Evolutionary conservation across 2,888 invertebrate species (phyloP).

Genomic region (Zygaena filipendulae): DNA sequence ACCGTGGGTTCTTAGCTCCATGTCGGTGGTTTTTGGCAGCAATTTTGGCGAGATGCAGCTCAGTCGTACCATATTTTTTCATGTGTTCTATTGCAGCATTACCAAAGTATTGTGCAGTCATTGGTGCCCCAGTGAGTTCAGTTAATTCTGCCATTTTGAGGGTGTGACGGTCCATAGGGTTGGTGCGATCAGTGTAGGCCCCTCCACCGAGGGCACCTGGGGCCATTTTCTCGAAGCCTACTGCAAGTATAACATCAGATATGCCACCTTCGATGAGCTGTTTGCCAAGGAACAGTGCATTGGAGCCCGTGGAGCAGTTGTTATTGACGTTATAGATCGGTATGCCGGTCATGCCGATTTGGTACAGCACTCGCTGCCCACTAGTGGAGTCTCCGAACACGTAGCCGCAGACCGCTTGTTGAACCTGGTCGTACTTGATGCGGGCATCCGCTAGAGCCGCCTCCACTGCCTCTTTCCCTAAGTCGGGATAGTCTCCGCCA

Average conservation of each 20-base stretch:
- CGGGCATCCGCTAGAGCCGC: conserved; percentile 89
- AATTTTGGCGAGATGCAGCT: conserved; percentile 96
- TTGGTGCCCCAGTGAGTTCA: conserved; percentile 85
- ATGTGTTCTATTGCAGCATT: conserved; percentile 97
- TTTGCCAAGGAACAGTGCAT: conserved; percentile 89
- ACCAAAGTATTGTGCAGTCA: conserved; percentile 96
- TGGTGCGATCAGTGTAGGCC: conserved; percentile 84
- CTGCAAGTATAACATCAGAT: conserved; percentile 88
- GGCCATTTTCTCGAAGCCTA: conserved; percentile 99
- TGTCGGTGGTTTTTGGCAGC: conserved; percentile 98
- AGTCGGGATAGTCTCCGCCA: conserved; percentile 92
- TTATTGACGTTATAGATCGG: conserved; percentile 99
- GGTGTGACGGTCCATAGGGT: conserved; percentile 91
- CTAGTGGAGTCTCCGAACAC: conserved; percentile 96
- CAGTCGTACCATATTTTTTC: conserved; percentile 93
- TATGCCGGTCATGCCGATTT: conserved; percentile 95
- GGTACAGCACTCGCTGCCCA: conserved; percentile 95
- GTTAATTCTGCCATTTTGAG: conserved; percentile 84
- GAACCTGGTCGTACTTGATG: conserved; percentile 78
- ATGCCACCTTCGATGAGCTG: conserved; percentile 92
- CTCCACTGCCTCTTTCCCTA: conserved; percentile 92
- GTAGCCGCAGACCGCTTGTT: conserved; percentile 93
- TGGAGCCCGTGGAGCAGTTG: conserved; percentile 97
- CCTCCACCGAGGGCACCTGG: conserved; percentile 83
- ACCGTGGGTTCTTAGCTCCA: conserved; percentile 96